A percentile compares a stretch with the other conserved stretches of the same genome.
These are phyloP conservation scores for Mongoloraphidia duomilia DNA, from an alignment of 2,888 invertebrate species.

Conservation along the genomic window DNA sequence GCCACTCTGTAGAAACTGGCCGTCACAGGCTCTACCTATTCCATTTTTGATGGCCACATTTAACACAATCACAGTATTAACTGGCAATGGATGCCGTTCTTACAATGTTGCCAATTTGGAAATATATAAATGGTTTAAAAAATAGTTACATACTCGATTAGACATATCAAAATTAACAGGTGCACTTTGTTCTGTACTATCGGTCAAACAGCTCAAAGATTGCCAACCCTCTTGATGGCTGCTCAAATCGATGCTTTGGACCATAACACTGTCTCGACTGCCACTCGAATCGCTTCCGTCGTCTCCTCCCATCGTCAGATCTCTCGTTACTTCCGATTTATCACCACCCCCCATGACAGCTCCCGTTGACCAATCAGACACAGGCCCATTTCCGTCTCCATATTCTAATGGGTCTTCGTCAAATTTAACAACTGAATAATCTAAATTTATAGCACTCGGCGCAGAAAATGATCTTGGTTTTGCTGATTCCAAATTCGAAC, in stretches of 20 bases:
- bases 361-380: neutral
- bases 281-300: conserved; percentile 20
- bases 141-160: conserved; percentile 51
- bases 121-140: neutral
- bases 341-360: conserved; percentile 10
- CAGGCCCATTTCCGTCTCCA: no score
- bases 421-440: conserved; percentile 56
- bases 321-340: conserved; percentile 6
- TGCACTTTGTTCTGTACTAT: conserved; percentile 81
- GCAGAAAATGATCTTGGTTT: conserved; percentile 71
- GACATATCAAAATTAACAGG: conserved; percentile 88
- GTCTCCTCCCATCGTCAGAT: neutral
- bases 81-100: neutral
- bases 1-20: no score
- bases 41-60: no score
- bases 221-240: conserved; percentile 50
- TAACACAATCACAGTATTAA: no score
- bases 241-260: conserved; percentile 28
- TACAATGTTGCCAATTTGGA: neutral
- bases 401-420: conserved; percentile 33
- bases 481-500: conserved; percentile 53
- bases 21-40: no score
- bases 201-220: conserved; percentile 71
- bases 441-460: conserved; percentile 71
- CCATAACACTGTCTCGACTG: conserved; percentile 33